These are phyloP conservation scores for Gobio gobio DNA, from an alignment of 2,113 vertebrate species.

Conservation along the genomic window DNA sequence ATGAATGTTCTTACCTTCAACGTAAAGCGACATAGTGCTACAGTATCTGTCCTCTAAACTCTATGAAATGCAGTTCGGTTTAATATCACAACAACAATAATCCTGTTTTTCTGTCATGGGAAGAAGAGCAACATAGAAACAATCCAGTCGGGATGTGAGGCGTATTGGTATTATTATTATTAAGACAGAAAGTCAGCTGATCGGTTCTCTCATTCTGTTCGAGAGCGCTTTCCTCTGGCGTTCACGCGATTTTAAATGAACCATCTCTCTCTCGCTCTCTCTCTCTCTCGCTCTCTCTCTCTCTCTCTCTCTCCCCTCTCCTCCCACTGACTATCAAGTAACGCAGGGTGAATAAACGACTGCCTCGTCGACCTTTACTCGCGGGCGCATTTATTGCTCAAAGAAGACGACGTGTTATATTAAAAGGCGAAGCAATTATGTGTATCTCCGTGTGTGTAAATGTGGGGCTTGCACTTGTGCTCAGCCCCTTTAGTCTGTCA, in stretches of 20 bases:
- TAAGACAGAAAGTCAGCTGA: slow-evolving; percentile 27
- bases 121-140: background rate
- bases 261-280: background rate
- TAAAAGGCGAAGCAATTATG: background rate
- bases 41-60: background rate
- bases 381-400: background rate
- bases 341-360: background rate
- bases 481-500: background rate
- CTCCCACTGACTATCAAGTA: slow-evolving; percentile 17
- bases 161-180: background rate
- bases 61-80: background rate
- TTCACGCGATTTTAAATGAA: slow-evolving; percentile 10
- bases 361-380: slow-evolving; percentile 18
- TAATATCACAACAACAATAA: background rate
- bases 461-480: background rate
- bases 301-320: slow-evolving; percentile 28
- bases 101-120: background rate
- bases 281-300: background rate
- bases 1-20: slow-evolving; percentile 68
- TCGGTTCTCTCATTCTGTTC: slow-evolving; percentile 29
- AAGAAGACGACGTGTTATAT: background rate
- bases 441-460: background rate
- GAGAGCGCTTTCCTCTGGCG: background rate
- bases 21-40: slow-evolving; percentile 69
- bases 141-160: background rate